These are phyloP conservation scores for Orchestia grillus DNA, from an alignment of 1,140 invertebrate genomes.

Conservation along the genomic window DNA sequence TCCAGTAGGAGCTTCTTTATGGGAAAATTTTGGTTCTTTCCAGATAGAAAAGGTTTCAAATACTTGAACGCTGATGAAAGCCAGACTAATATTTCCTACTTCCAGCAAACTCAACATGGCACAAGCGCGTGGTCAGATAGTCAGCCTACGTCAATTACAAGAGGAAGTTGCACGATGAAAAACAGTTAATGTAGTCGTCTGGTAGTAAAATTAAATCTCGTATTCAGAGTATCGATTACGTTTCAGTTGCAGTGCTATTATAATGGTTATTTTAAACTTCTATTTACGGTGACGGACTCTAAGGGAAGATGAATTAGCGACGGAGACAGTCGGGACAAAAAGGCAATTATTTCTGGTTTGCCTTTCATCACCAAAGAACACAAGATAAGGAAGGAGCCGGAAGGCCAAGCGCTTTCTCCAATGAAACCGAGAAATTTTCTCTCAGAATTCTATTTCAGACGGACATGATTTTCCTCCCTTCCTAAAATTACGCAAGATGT, in stretches of 20 bases:
- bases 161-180: too few relatives aligned
- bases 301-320: background rate
- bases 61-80: too few relatives aligned
- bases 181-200: too few relatives aligned
- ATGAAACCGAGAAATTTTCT: background rate
- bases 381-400: conserved; percentile 39
- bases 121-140: too few relatives aligned
- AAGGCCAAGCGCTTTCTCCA: background rate
- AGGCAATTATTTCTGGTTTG: conserved; percentile 49
- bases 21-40: too few relatives aligned
- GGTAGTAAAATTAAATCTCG: background rate
- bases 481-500: background rate
- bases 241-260: background rate
- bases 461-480: background rate
- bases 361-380: conserved; percentile 52
- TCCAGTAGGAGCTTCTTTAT: too few relatives aligned
- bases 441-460: background rate
- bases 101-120: too few relatives aligned
- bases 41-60: too few relatives aligned
- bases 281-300: background rate
- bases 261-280: background rate
- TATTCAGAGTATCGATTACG: background rate
- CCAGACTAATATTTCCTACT: too few relatives aligned
- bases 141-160: too few relatives aligned
- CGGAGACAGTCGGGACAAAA: background rate